A percentile compares a stretch with the other conserved stretches of the same genome.
Evolutionary conservation across 2,888 invertebrate genomes (phyloP).

Genomic region (Ornithoptera priamus): DNA sequence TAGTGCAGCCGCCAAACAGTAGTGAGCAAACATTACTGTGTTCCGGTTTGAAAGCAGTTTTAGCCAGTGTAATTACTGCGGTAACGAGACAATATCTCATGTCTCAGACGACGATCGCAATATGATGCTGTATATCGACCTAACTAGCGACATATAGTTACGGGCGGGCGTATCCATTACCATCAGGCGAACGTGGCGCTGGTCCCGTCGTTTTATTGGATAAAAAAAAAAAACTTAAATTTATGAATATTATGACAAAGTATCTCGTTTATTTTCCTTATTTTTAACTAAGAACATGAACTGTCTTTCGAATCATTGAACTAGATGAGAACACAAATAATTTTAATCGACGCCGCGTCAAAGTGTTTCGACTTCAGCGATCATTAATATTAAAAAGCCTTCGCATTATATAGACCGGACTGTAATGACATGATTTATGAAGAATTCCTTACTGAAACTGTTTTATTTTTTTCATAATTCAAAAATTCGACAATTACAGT

Average conservation of each 20-base stretch:
- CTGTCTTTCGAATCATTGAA: neutral
- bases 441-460: neutral
- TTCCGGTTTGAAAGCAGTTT: too few relatives aligned
- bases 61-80: too few relatives aligned
- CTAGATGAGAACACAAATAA: neutral
- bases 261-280: neutral
- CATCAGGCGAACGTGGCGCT: too few relatives aligned
- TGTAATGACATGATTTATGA: neutral
- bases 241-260: neutral
- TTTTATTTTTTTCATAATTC: neutral
- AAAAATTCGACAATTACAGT: neutral
- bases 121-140: too few relatives aligned
- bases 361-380: neutral
- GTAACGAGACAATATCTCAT: too few relatives aligned
- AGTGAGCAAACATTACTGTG: too few relatives aligned
- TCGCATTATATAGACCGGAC: neutral
- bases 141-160: too few relatives aligned
- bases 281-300: neutral
- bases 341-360: neutral
- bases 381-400: neutral
- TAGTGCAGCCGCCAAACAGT: too few relatives aligned
- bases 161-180: too few relatives aligned
- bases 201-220: too few relatives aligned
- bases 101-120: too few relatives aligned
- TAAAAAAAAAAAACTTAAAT: neutral